A percentile compares a stretch with the other conserved stretches of the same genome.
These are phyloP conservation scores for Tenrec ecaudatus DNA, from an alignment of 2,113 vertebrate genomes.

Conservation along the genomic window DNA sequence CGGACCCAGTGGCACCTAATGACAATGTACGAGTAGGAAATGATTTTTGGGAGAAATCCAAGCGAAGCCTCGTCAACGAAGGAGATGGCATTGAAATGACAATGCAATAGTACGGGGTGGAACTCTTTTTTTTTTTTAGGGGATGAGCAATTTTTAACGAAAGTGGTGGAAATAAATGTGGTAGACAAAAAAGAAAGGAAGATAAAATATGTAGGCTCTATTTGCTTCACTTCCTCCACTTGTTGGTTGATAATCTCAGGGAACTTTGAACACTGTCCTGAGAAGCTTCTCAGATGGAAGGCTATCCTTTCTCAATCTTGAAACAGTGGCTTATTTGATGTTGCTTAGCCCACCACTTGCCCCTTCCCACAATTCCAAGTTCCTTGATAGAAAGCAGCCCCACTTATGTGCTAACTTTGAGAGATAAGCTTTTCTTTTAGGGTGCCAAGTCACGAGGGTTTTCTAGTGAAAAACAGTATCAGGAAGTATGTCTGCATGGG, in stretches of 20 bases:
- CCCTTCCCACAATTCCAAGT: not conserved
- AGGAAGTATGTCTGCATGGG: not conserved
- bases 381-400: not conserved
- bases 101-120: not conserved
- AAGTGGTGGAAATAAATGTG: slow-evolving; percentile 26
- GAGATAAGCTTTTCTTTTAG: slow-evolving; percentile 35
- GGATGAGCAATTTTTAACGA: not conserved
- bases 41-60: not conserved
- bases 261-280: not conserved
- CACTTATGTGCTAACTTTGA: not conserved
- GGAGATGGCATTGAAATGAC: not conserved
- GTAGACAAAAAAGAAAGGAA: not conserved
- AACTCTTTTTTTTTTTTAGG: slow-evolving; percentile 3
- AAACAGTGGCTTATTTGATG: slow-evolving; percentile 45
- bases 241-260: slow-evolving; percentile 35
- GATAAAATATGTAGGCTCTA: not conserved
- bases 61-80: not conserved
- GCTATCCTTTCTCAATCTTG: slow-evolving; percentile 45
- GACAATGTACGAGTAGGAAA: not conserved
- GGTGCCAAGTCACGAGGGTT: not conserved
- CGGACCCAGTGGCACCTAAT: no score
- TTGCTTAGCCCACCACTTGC: not conserved
- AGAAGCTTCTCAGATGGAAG: slow-evolving; percentile 57
- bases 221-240: not conserved
- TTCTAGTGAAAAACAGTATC: not conserved